Conservation (phyloP, 2,113 vertebrate genomes). For the Micromys minutus region DNA sequence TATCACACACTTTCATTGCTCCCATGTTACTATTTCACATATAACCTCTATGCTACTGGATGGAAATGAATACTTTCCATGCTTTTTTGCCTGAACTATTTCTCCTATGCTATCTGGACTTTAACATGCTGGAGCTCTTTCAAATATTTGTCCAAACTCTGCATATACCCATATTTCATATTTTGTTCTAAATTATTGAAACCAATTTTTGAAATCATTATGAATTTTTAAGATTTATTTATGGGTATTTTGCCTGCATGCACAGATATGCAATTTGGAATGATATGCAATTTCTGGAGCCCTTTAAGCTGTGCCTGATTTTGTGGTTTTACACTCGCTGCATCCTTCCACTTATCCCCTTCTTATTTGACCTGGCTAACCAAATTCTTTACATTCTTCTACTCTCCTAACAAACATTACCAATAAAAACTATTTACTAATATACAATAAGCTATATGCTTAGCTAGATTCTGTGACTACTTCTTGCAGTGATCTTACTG, state of each 20-base stretch:
- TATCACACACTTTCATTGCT: not conserved
- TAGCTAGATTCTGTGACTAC: not conserved
- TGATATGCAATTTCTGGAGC: not conserved
- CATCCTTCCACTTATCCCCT: not conserved
- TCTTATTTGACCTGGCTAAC: not conserved
- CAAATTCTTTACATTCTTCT: constrained; percentile 26
- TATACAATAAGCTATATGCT: not conserved
- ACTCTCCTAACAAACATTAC: constrained; percentile 2
- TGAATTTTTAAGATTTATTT: not conserved
- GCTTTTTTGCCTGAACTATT: not conserved
- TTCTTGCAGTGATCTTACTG: not conserved
- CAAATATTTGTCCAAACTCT: constrained; percentile 2
- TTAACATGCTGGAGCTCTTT: not conserved
- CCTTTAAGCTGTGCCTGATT: not conserved
- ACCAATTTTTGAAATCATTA: not conserved
- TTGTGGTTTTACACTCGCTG: not conserved
- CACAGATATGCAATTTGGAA: not conserved
- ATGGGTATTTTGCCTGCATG: too few relatives aligned
- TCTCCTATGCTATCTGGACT: not conserved
- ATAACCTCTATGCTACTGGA: not conserved
- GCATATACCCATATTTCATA: not conserved
- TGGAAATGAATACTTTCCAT: not conserved
- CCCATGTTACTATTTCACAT: not conserved
- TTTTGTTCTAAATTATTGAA: not conserved
- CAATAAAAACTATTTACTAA: constrained; percentile 19